Evolutionary conservation across 2,113 vertebrate genomes (phyloP), one percentile per base, ranked within the genome.

Genomic region (Lepisosteus oculatus): DNA sequence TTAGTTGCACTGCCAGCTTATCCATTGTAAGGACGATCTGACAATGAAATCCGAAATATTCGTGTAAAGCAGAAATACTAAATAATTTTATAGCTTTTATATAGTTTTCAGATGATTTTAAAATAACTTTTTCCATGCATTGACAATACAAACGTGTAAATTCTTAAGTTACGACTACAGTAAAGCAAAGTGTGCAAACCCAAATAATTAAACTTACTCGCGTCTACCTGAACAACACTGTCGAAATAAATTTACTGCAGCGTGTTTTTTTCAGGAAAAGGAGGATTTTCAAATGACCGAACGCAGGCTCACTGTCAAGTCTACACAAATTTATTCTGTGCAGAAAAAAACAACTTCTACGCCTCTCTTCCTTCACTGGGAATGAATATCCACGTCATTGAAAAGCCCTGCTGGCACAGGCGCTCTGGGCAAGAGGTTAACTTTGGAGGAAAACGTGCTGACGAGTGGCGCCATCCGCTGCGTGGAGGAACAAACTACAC

Each of bases 311-410:
- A 64, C 55, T 68, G 9, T 17, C 29, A 29, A 29, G 29, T 29
- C 29, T 29, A 29, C 29, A 29, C 29, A 1, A 29, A 29, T 29
- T 29, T 29, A 29, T 29, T 29, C 29, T 29, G 29, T 29, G 29
- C 29, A 51, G 69, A 65, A 69, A 75, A 51, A 43, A 42, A 70
- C 74, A 72, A 71, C 43, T 67, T 59, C 59, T 57, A 42, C 43
- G 54, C 29, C 44, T 12, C 45, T 11, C 43, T 62, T 69, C 2
- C 43, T 56, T 29, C 3, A 67, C 43, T 44, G 41, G 83, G 55
- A 89, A 83, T 86, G 87, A 78, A 91, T 81, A 80, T 90, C 89
- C 90, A 92, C 90, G 90, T 92, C 89, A 92, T 81, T 85, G 77
- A 78, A 59, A 17, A 11, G 41, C 55, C 51, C 72, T 65, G 76